Base-by-base conservation (phyloP, 2,797 vertebrate genomes). In the Gymnothorax reevesii region DNA sequence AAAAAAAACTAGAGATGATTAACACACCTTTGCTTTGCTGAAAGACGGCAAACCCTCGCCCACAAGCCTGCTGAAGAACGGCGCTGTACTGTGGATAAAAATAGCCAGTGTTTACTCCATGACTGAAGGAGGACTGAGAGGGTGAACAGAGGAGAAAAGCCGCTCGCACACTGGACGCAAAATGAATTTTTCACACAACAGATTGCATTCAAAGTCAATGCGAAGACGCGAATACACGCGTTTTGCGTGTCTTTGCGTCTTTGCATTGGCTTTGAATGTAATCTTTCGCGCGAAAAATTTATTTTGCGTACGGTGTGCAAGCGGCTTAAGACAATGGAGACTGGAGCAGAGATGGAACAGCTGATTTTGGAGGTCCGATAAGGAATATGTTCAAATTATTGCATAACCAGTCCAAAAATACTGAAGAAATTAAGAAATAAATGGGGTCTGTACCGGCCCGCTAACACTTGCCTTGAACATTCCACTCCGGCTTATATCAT, bases 81-180 rank as follows among this genome's bases (percentile, higher is more conserved):
- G 60, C 20, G n/a, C 20, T 60, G n/a, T 13, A 27, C 8, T 8
- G 17, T 7, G 49, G 59, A 64, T 64, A 84, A 42, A 84, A 84
- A 84, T 84, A 84, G 20, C 33, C 59, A 42, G 27, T 64, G 27
- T 62, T 62, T 62, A 66, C 57, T 13, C 62, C 27, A 52, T 33
- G 57, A 84, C n/a, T 84, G 60, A 66, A 49, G 59, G 57, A 84
- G 66, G 22, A 84, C 64, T 84, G 83, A 66, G 83, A 49, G 33
- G 27, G 27, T 20, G 60, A 64, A 84, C 13, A 60, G 25, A 25
- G 55, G 82, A 59, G 42, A 3, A 10, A 42, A 42, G 33, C 33
- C 33, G 33, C 33, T 42, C 33, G 33, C 33, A 42, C 33, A 42
- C 33, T 2, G 33, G 33, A 42, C 33, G 33, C 33, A 2, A 42